These are phyloP conservation scores for Caprella mutica DNA, from an alignment of 2,888 invertebrate genomes.

Conservation along the genomic window DNA sequence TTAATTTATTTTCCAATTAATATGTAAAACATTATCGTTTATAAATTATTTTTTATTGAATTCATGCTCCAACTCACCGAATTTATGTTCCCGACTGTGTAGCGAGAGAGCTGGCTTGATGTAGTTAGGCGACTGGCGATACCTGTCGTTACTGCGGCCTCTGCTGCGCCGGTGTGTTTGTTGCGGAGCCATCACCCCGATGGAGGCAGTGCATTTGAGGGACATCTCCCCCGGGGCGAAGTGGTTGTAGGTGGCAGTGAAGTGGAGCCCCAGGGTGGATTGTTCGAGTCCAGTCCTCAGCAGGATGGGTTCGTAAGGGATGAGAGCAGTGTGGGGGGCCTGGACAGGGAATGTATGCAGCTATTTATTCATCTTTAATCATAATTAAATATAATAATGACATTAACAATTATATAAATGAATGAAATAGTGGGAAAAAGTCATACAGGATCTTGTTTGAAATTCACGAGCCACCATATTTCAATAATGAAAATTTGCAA, in stretches of 20 bases:
- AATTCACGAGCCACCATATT: no score
- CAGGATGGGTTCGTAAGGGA: conserved; percentile 26
- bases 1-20: no score
- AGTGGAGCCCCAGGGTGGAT: conserved; percentile 34
- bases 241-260: conserved; percentile 27
- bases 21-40: no score
- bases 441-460: no score
- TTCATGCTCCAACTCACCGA: conserved; percentile 13
- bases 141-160: not conserved
- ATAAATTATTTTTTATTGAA: no score
- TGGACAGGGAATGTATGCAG: not conserved
- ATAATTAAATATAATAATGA: not conserved
- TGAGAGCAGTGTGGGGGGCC: conserved; percentile 15
- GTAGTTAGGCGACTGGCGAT: not conserved
- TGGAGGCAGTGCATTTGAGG: conserved; percentile 26
- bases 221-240: conserved; percentile 29
- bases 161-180: not conserved
- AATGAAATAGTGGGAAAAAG: not conserved
- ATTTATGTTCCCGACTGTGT: conserved; percentile 23
- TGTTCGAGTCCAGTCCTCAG: conserved; percentile 31
- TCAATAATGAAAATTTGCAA: no score
- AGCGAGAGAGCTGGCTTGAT: conserved; percentile 18
- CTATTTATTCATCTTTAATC: no score
- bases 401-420: not conserved
- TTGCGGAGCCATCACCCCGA: conserved; percentile 16